Evolutionary conservation across 2,888 invertebrate genomes (phyloP), one percentile per base, ranked within the genome.

Genomic region (Caenorhabditis afra): DNA sequence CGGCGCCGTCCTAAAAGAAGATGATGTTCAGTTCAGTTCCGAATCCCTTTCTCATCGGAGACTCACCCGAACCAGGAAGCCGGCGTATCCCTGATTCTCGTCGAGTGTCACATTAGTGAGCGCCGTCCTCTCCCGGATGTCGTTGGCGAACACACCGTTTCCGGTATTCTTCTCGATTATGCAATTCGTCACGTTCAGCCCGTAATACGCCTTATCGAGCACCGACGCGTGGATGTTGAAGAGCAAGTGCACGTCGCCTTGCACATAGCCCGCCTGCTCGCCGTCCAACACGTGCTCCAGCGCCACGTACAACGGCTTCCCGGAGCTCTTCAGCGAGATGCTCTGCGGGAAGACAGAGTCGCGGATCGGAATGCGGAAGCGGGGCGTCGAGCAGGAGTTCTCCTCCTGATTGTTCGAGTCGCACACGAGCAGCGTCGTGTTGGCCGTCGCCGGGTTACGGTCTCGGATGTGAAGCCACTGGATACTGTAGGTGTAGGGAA

Each of bases 101-200:
- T 77, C 79, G 14, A 90, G 45, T 0, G 88, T 89, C 39, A 90
- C 90, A 80, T 90, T 90, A 11, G 86, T 84, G 14, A 90, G 49
- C 0, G 87, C 87, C 3, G 86, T 85, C n/a, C 90, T 66, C 37
- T 90, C 90, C 5, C 97, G 93, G 67, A 97, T 92, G 90, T 96
- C 95, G 91, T 96, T 95, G 14, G 95, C 93, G n/a, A 93, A 95
- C 61, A 99, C 93, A 11, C 99, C 99, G 90, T 96, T 94, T 0
- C 97, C 97, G 85, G 94, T 94, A 91, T 99, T 99, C 90, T 95
- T 94, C 1, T 94, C 94, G 75, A 98, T 93, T 41, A 94, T 93
- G 1, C 95, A 94, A 87, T 95, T 94, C 0, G 94, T 94, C 18
- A 99, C 93, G 87, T 95, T 95, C 66, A 97, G 92, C 91, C 97